Base-by-base conservation (phyloP, 2,888 invertebrate species). In the Allygus modestus region DNA sequence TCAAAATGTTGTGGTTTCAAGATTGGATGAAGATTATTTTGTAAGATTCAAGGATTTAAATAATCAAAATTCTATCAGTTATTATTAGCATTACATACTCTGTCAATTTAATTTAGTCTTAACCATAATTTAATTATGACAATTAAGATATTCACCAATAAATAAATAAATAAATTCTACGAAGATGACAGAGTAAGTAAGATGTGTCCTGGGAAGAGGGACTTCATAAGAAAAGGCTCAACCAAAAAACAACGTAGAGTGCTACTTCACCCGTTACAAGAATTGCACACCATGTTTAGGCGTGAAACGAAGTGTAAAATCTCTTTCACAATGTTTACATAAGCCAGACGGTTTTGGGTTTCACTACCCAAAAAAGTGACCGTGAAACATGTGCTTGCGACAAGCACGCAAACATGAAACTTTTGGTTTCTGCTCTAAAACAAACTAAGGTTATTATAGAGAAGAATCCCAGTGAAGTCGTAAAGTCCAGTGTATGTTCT, bases 331-430 rank as follows among this genome's bases (percentile, higher is more conserved):
- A 69, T 1, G 1, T 69, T 69, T 15, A 31, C 17, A 2, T 5
- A 31, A 33, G 31, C 69, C 37, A 31, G 69, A n/a, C 69, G 31
- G 0, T 69, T 69, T 69, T 69, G 69, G 69, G 69, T 69, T 1
- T 31, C 33, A 5, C 15, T 69, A 4, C 69, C 69, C 9, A 69
- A 33, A 31, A 9, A 4, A 20, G 9, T 31, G 69, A 69, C 69
- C 28, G 69, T 2, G 33, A 69, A n/a, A 69, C 69, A 1, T 69
- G 69, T 31, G 33, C 37, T n/a, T 69, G n/a, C n/a, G n/a, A n/a
- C n/a, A n/a, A n/a, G n/a, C n/a, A n/a, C n/a, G 69, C 69, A 7
- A 69, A 69, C 31, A 69, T 69, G 31, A 31, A 69, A 17, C n/a
- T 69, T 0, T 31, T 69, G 15, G 26, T 69, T 31, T 31, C 4